Evolutionary conservation across 2,797 vertebrate genomes (phyloP).

Genomic region (Pseudocheirus occidentalis): DNA sequence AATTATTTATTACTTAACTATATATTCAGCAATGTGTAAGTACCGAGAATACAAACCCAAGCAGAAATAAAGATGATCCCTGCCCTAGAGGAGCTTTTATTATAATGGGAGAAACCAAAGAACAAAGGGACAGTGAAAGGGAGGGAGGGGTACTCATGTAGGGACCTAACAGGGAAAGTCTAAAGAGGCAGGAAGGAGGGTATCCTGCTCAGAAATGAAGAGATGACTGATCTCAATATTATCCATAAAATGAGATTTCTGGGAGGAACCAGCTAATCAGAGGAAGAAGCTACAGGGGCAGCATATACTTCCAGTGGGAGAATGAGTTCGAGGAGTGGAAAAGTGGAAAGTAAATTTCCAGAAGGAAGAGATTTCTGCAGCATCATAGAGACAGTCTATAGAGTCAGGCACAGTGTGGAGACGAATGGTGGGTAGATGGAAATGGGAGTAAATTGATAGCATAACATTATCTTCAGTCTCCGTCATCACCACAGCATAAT

Average conservation of each 20-base stretch:
- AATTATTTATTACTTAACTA: neutral
- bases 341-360: neutral
- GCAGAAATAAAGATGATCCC: neutral
- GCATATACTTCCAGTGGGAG: neutral
- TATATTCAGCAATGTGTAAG: neutral
- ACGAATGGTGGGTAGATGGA: neutral
- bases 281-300: neutral
- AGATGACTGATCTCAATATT: neutral
- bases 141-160: neutral
- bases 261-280: neutral
- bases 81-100: neutral
- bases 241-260: neutral
- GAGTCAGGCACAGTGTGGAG: neutral
- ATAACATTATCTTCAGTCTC: neutral
- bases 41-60: neutral
- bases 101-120: neutral
- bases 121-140: neutral
- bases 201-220: neutral
- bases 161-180: neutral
- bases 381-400: neutral
- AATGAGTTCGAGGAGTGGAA: neutral
- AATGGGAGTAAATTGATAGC: neutral
- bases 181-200: neutral
- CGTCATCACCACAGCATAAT: neutral
- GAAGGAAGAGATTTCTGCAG: neutral